Conservation (phyloP, 2,888 invertebrate species). For the Torymus texanus region DNA sequence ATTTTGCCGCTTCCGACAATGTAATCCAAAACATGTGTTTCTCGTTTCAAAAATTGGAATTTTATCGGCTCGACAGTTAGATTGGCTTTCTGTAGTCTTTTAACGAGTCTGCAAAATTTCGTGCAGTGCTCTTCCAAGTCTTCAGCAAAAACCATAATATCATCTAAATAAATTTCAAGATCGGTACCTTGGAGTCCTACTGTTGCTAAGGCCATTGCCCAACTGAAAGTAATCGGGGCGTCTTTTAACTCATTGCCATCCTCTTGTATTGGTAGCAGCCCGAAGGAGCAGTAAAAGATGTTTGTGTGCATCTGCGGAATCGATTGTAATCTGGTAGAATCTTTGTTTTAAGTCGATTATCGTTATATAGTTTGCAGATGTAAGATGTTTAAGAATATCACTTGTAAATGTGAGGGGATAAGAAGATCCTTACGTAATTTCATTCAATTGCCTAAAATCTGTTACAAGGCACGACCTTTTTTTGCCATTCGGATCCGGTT, state of each 20-base stretch:
- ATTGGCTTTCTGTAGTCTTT: neutral
- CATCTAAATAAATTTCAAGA: constrained; percentile 1
- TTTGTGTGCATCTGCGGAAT: neutral
- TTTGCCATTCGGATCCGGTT: neutral
- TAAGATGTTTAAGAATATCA: neutral
- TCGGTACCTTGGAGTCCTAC: constrained; percentile 12
- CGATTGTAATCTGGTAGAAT: constrained; percentile 18
- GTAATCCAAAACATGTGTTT: neutral
- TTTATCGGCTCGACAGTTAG: neutral
- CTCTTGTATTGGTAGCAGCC: neutral
- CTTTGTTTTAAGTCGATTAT: neutral
- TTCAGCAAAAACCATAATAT: constrained; percentile 13
- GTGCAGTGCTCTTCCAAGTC: constrained; percentile 23
- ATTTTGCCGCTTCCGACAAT: neutral
- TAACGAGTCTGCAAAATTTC: constrained; percentile 18
- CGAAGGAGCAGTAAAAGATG: neutral
- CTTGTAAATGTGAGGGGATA: neutral
- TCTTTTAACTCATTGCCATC: neutral
- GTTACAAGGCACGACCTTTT: no score
- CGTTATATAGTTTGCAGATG: neutral
- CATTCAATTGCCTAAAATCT: no score
- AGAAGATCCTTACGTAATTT: no score
- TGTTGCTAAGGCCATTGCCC: neutral
- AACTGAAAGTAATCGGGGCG: neutral
- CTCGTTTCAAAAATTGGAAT: neutral